Percentiles rank a stretch among this genome's conserved stretches.
These are phyloP conservation scores for Micropoecilia bifurca DNA, from an alignment of 2,797 vertebrate species.

Conservation along the genomic window DNA sequence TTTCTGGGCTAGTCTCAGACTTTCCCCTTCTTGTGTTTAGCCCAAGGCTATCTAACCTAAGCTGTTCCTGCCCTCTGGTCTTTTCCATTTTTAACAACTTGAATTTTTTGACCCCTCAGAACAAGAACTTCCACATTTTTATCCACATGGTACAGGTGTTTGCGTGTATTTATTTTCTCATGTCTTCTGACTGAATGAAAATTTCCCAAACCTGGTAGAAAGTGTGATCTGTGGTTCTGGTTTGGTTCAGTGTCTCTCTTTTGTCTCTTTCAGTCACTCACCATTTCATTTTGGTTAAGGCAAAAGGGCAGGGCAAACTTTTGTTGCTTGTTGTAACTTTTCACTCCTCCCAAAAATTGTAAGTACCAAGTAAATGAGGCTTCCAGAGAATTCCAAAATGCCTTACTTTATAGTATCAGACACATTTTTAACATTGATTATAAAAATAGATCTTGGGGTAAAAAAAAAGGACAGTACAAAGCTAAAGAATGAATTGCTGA, in stretches of 20 bases:
- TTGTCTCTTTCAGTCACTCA: not conserved
- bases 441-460: not conserved
- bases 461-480: not conserved
- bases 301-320: not conserved
- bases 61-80: conserved; percentile 39
- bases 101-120: conserved; percentile 37
- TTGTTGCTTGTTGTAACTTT: not conserved
- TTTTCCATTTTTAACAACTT: conserved; percentile 36
- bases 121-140: not conserved
- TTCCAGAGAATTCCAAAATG: not conserved
- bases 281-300: not conserved
- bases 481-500: not conserved
- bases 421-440: too few relatives aligned
- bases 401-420: too few relatives aligned
- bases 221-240: conserved; percentile 6
- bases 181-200: conserved; percentile 7
- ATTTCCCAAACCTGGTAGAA: conserved; percentile 17
- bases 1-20: conserved; percentile 22
- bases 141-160: not conserved
- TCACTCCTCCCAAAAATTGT: not conserved
- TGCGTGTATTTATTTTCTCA: not conserved
- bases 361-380: conserved; percentile 1
- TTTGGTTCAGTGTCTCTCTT: not conserved
- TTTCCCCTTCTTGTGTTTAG: conserved; percentile 42
- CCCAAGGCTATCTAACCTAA: conserved; percentile 47